These are phyloP conservation scores for Noctua pronuba DNA, from an alignment of 2,888 invertebrate species.

Conservation along the genomic window DNA sequence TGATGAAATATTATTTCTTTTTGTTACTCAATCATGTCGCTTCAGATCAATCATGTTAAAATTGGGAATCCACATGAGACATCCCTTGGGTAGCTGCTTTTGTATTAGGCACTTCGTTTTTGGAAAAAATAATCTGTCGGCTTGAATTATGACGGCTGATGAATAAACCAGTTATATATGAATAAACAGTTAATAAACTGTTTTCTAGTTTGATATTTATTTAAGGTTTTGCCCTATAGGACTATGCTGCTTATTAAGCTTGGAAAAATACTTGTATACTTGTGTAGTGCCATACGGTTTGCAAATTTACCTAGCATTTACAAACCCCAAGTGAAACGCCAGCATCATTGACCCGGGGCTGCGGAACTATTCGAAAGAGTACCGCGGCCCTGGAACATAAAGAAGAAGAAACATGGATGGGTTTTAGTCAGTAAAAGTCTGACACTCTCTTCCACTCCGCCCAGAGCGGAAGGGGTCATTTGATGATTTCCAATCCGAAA, in stretches of 20 bases:
- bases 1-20: slow-evolving; percentile 64
- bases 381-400: too few species aligned
- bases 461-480: too few species aligned
- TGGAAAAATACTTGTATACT: background rate
- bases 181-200: too few species aligned
- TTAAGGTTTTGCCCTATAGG: background rate
- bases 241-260: too few species aligned
- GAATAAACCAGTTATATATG: too few species aligned
- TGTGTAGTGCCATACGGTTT: background rate
- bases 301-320: background rate
- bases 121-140: slow-evolving; percentile 19
- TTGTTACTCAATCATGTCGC: slow-evolving; percentile 62
- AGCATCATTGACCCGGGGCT: background rate
- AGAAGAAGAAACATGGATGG: too few species aligned
- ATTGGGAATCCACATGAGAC: slow-evolving; percentile 57
- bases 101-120: slow-evolving; percentile 23
- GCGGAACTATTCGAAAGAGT: too few species aligned
- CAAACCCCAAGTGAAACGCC: background rate
- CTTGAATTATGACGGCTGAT: slow-evolving; percentile 20
- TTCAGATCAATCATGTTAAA: slow-evolving; percentile 63
- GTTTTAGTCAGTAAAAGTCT: too few species aligned
- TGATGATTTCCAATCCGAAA: too few species aligned
- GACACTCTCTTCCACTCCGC: too few species aligned
- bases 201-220: slow-evolving; percentile 18
- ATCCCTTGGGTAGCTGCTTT: slow-evolving; percentile 43